These are phyloP conservation scores for Atethmia centrago DNA, from an alignment of 2,888 invertebrate species.

Conservation along the genomic window DNA sequence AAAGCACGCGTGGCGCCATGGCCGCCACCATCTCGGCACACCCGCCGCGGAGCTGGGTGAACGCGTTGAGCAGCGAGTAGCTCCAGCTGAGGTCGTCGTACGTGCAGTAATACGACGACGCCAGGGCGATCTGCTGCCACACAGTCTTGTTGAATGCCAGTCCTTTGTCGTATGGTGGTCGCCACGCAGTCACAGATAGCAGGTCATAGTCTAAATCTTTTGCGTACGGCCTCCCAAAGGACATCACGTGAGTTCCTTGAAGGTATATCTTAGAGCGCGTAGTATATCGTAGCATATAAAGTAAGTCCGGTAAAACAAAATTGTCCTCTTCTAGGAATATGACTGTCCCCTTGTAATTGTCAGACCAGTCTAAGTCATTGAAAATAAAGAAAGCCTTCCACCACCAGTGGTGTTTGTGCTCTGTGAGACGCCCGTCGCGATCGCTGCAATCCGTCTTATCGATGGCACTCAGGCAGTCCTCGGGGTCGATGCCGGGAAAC, in stretches of 20 bases:
- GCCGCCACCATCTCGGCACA: slow-evolving; percentile 68
- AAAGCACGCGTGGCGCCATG: slow-evolving; percentile 71
- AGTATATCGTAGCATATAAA: slow-evolving; percentile 71
- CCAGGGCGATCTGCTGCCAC: slow-evolving; percentile 70
- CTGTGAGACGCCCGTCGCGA: slow-evolving; percentile 69
- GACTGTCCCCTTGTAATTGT: slow-evolving; percentile 64
- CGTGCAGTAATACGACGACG: slow-evolving; percentile 69
- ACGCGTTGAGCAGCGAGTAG: slow-evolving; percentile 72
- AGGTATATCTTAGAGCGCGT: slow-evolving; percentile 63
- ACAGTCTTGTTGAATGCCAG: slow-evolving; percentile 74
- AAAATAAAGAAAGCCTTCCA: slow-evolving; percentile 78
- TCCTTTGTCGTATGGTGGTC: slow-evolving; percentile 72
- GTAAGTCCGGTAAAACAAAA: slow-evolving; percentile 75
- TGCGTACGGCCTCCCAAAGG: slow-evolving; percentile 70
- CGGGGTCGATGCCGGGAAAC: slow-evolving; percentile 72
- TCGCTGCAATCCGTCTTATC: slow-evolving; percentile 42
- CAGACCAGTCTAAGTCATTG: slow-evolving; percentile 62
- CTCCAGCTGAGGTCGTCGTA: slow-evolving; percentile 78
- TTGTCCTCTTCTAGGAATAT: slow-evolving; percentile 75
- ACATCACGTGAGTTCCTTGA: slow-evolving; percentile 68
- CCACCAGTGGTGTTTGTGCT: slow-evolving; percentile 81
- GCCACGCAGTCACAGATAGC: slow-evolving; percentile 74
- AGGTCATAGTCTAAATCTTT: slow-evolving; percentile 63
- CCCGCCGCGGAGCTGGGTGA: slow-evolving; percentile 63
- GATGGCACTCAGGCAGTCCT: slow-evolving; percentile 58